Percentiles rank a stretch among this genome's conserved stretches.
phyloP scores from a whole-genome alignment of 2,113 vertebrate species.

The Sitta europaea region DNA sequence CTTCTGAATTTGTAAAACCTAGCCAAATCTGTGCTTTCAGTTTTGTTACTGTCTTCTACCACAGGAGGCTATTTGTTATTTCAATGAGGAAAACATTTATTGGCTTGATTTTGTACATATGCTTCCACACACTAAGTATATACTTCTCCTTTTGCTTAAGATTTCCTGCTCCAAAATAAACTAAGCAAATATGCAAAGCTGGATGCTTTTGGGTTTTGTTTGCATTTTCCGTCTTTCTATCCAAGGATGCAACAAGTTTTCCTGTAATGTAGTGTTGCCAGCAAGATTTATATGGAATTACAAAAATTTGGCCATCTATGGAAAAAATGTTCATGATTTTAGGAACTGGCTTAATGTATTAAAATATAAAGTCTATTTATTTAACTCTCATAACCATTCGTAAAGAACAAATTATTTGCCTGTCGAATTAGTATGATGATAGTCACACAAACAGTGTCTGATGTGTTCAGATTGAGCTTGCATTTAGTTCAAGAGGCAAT shows the following conservation, averaged over 20 bases:
- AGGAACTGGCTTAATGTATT: background rate
- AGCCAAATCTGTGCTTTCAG: background rate
- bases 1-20: background rate
- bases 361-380: background rate
- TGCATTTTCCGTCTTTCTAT: background rate
- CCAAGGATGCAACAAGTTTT: background rate
- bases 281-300: background rate
- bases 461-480: background rate
- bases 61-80: background rate
- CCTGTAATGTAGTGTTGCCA: background rate
- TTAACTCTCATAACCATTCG: background rate
- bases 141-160: background rate
- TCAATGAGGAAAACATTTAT: background rate
- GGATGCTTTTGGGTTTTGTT: background rate
- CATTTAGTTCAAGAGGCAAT: conserved; percentile 12
- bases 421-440: background rate
- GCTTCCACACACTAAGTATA: background rate
- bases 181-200: background rate
- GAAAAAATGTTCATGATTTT: background rate
- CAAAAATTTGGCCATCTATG: background rate
- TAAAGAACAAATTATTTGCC: background rate
- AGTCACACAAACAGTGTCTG: background rate
- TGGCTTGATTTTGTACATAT: background rate
- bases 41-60: background rate
- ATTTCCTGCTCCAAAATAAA: background rate